Percentiles rank a stretch among this genome's conserved stretches.
Evolutionary conservation across 2,888 invertebrate genomes (phyloP).

Genomic region (Drosophila parthenogenetica): DNA sequence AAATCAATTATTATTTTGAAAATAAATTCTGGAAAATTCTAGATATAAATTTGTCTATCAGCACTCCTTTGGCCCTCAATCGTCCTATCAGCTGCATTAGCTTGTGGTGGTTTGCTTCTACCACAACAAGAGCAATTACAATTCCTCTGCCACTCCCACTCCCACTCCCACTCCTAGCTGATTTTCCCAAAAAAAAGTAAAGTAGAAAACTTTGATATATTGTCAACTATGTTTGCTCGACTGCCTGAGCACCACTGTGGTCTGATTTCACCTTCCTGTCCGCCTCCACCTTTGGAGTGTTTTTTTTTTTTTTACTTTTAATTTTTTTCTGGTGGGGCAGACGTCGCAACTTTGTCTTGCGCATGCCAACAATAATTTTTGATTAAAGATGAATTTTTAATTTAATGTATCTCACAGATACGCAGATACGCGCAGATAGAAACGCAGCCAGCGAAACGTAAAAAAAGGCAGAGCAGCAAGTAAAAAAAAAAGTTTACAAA

Average conservation of each 20-base stretch:
- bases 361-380: constrained; percentile 83
- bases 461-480: constrained; percentile 33
- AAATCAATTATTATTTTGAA: too few relatives aligned
- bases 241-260: constrained; percentile 47
- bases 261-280: constrained; percentile 29
- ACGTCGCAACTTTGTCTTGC: constrained; percentile 61
- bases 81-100: constrained; percentile 26
- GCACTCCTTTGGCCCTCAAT: background rate
- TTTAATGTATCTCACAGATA: constrained; percentile 80
- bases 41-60: background rate
- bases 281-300: constrained; percentile 1
- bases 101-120: constrained; percentile 6
- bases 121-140: constrained; percentile 43
- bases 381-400: constrained; percentile 85
- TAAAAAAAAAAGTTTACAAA: constrained; percentile 18
- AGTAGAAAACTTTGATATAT: constrained; percentile 64
- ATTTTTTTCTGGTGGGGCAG: background rate
- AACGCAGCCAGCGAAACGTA: constrained; percentile 62
- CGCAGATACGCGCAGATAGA: constrained; percentile 62
- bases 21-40: background rate
- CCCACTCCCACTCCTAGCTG: background rate
- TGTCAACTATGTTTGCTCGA: constrained; percentile 68
- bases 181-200: background rate
- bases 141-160: constrained; percentile 27
- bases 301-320: too few relatives aligned